phyloP scores from a whole-genome alignment of 2,113 vertebrate species.

The Psittacula cyanocephala region DNA sequence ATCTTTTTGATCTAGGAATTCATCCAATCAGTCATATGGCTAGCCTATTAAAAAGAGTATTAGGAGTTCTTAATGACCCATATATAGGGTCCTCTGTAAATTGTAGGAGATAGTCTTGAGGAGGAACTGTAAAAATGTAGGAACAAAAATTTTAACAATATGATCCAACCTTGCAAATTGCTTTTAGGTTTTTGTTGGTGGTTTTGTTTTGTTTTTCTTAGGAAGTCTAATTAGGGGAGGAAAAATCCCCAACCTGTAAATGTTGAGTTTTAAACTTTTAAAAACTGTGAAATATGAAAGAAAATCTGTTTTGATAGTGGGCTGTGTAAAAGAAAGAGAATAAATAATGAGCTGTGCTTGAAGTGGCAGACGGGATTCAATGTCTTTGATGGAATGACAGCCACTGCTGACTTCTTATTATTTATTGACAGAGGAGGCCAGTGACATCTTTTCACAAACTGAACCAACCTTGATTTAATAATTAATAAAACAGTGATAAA shows the following conservation, averaged over 20 bases:
- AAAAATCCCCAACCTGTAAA: background rate
- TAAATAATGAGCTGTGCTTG: conserved; percentile 53
- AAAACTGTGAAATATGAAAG: conserved; percentile 55
- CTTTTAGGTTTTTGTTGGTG: background rate
- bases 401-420: background rate
- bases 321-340: conserved; percentile 59
- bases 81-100: background rate
- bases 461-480: background rate
- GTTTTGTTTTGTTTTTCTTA: background rate
- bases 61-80: background rate
- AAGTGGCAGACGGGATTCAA: conserved; percentile 20
- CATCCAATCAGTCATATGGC: fast-evolving
- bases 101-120: background rate
- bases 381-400: conserved; percentile 37
- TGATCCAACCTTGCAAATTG: background rate
- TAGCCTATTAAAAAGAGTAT: background rate
- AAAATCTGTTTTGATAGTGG: conserved; percentile 32
- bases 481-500: background rate
- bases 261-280: conserved; percentile 35
- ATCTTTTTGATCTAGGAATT: background rate
- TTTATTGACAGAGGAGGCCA: background rate
- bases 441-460: background rate
- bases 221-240: background rate
- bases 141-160: background rate
- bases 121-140: background rate